A percentile compares a stretch with the other conserved stretches of the same genome.
These are phyloP conservation scores for Hippocampus comes DNA, from an alignment of 2,113 vertebrate species.

Conservation along the genomic window DNA sequence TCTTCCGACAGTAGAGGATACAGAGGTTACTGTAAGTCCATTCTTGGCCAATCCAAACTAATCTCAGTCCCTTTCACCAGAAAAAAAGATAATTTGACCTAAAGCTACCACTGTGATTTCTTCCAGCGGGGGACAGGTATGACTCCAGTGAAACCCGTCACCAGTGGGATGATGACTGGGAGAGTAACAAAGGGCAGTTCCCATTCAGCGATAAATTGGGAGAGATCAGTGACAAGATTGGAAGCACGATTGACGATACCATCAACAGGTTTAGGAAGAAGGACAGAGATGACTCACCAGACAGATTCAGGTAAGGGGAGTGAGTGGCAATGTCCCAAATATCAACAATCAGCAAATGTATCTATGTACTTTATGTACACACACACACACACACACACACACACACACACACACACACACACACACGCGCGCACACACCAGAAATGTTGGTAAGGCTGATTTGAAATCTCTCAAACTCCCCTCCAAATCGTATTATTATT, in stretches of 20 bases:
- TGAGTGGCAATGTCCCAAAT: background rate
- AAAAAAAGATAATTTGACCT: background rate
- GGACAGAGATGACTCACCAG: conserved; percentile 92
- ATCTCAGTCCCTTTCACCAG: background rate
- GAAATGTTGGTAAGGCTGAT: background rate
- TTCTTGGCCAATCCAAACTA: background rate
- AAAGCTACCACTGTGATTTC: background rate
- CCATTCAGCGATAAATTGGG: conserved; percentile 96
- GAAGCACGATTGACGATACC: conserved; percentile 94
- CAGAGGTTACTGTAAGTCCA: conserved; percentile 81
- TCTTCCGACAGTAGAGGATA: conserved; percentile 89
- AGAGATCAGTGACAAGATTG: conserved; percentile 96
- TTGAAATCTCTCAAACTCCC: background rate
- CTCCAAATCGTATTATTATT: background rate
- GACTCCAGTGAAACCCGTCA: conserved; percentile 79
- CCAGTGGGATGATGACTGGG: conserved; percentile 97
- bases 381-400: background rate
- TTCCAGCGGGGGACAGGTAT: conserved; percentile 80
- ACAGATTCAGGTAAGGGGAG: conserved; percentile 83
- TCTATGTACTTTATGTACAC: background rate
- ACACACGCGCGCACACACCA: background rate
- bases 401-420: no score
- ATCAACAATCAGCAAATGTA: background rate
- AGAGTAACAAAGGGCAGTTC: conserved; percentile 85
- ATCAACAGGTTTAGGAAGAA: conserved; percentile 95